Evolutionary conservation across 2,113 vertebrate species (phyloP).

Genomic region (Caloenas nicobarica): DNA sequence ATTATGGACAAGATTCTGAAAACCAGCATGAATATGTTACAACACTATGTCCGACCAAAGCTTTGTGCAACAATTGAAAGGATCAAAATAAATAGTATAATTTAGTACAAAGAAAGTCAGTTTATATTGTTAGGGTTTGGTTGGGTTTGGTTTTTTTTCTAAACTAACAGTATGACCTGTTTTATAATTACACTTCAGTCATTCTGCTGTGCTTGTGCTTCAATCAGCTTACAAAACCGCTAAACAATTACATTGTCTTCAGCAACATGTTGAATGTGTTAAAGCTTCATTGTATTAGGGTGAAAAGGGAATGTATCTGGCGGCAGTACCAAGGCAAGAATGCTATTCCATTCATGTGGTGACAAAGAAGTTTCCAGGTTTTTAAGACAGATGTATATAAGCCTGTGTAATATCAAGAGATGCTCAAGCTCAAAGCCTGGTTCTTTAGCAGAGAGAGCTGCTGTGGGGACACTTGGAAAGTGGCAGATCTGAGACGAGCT

Average conservation of each 20-base stretch:
- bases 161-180: background rate
- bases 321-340: background rate
- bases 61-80: background rate
- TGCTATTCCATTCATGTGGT: background rate
- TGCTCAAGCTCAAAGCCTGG: background rate
- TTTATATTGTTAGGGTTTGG: background rate
- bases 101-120: background rate
- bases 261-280: background rate
- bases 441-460: background rate
- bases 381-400: background rate
- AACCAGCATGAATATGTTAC: background rate
- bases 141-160: background rate
- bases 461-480: background rate
- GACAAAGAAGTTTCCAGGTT: background rate
- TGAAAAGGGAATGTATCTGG: background rate
- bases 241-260: background rate
- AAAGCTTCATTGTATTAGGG: background rate
- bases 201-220: background rate
- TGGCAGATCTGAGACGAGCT: background rate
- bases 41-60: background rate
- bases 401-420: background rate
- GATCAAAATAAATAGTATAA: background rate
- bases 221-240: background rate
- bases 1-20: background rate
- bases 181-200: constrained; percentile 4